Evolutionary conservation across 2,113 vertebrate genomes (phyloP), one percentile per base, ranked within the genome.

Genomic region (Calidris pugnax): DNA sequence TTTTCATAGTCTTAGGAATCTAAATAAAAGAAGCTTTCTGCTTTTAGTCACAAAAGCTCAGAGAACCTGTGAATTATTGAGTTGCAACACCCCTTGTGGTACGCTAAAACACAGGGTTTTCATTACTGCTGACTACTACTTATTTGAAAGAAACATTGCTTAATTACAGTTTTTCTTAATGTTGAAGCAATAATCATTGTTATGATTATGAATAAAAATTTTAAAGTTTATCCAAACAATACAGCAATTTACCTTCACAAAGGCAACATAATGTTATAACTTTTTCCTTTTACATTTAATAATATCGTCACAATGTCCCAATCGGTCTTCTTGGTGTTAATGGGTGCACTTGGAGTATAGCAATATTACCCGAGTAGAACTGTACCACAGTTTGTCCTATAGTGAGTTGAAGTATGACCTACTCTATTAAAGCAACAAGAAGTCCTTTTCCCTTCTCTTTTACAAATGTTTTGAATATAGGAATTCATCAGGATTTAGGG

Each of bases 401-500:
- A 91, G 85, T 26, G 32, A 88, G 80, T 81, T 95, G 81, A 97
- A 95, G 81, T 74, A 74, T 90, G 78, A 82, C 59, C 53, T 85
- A 27, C 22, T 26, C 66, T 84, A 93, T 87, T 90, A 94, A 95
- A 96, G 41, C 69, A 92, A 96, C 73, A 94, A 78, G 84, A 94
- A 95, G 90, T 71, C 79, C 28, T 93, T 86, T 94, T 91, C 86
- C 69, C 69, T 69, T 20, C 51, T 72, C 81, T 92, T 96, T 93
- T 85, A 92, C 51, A 84, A 97, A 93, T 94, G 90, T 97, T 98
- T 97, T 96, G 95, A 98, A 96, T 96, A 90, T 88, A 98, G 93
- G 84, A 97, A 97, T 97, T 97, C 96, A 97, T 96, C 95, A 92
- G 85, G 97, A 98, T 98, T 98, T 98, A 95, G 68, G 68, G 95